A percentile compares a stretch with the other conserved stretches of the same genome.
phyloP scores from a whole-genome alignment of 2,113 vertebrate genomes.

The Polyodon spathula region DNA sequence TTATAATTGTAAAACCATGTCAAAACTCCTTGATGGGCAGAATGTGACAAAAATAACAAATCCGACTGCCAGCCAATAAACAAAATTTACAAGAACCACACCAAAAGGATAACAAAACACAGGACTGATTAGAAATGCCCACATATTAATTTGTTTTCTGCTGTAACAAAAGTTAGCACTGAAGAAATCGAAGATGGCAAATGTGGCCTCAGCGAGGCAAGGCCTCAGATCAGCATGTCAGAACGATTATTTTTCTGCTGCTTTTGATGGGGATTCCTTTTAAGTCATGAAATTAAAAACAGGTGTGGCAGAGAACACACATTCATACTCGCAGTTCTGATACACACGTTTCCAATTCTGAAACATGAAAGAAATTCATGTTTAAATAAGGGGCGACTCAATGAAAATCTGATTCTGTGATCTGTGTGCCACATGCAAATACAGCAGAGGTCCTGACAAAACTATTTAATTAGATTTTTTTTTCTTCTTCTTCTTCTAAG shows the following conservation, averaged over 20 bases:
- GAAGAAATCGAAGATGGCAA: slow-evolving; percentile 43
- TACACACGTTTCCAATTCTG: slow-evolving; percentile 71
- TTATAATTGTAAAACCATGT: background rate
- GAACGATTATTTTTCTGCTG: slow-evolving; percentile 69
- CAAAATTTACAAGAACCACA: slow-evolving; percentile 46
- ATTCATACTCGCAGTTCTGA: slow-evolving; percentile 67
- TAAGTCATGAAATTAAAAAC: slow-evolving; percentile 95
- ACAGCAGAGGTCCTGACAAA: slow-evolving; percentile 16
- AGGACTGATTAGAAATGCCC: slow-evolving; percentile 29
- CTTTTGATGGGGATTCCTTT: slow-evolving; percentile 92
- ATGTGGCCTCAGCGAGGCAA: slow-evolving; percentile 39
- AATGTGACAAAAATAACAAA: slow-evolving; percentile 19
- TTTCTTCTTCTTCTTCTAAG: background rate
- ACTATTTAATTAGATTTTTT: background rate
- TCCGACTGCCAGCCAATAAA: slow-evolving; percentile 39
- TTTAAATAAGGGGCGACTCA: slow-evolving; percentile 67
- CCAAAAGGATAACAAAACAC: slow-evolving; percentile 40
- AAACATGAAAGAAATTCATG: slow-evolving; percentile 85
- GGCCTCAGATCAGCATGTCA: slow-evolving; percentile 62
- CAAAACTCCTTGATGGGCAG: background rate
- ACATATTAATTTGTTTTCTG: slow-evolving; percentile 29
- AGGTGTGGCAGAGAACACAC: slow-evolving; percentile 86
- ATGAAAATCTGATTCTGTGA: slow-evolving; percentile 56
- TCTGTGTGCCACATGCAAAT: slow-evolving; percentile 61
- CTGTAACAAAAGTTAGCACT: slow-evolving; percentile 34